Conservation (phyloP, 1,140 invertebrate species). For the Sesamia nonagrioides region DNA sequence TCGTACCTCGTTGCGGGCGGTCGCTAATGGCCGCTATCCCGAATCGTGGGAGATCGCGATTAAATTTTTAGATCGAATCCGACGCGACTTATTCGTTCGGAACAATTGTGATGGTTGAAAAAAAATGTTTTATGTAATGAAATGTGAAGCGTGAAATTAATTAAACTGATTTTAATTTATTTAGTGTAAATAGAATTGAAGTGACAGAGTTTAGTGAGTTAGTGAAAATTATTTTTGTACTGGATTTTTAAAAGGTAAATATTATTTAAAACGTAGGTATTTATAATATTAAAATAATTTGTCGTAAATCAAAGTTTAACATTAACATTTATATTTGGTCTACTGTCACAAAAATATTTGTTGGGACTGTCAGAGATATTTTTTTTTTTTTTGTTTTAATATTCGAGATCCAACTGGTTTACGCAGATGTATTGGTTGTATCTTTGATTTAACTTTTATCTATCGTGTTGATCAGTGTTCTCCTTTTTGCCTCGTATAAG, state of each 20-base stretch:
- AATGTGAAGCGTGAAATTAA: conserved; percentile 17
- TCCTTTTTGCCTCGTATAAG: no score
- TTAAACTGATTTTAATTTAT: conserved; percentile 24
- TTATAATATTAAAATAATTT: not conserved
- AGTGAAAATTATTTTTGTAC: conserved; percentile 20
- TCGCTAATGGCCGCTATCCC: conserved; percentile 27
- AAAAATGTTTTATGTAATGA: conserved; percentile 7
- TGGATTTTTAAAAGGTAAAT: conserved; percentile 49
- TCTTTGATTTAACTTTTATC: no score
- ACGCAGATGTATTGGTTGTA: no score
- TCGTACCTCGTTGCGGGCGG: conserved; percentile 61
- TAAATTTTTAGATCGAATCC: conserved; percentile 56
- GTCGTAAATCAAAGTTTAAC: not conserved
- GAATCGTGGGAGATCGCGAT: conserved; percentile 62
- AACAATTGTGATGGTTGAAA: conserved; percentile 37
- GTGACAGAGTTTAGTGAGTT: conserved; percentile 42
- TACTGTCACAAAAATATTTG: no score
- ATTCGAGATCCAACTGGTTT: no score
- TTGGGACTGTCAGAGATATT: no score
- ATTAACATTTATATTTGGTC: no score
- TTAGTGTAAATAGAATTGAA: conserved; percentile 17
- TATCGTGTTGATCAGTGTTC: no score
- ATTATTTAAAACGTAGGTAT: conserved; percentile 27
- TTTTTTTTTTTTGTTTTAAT: no score
- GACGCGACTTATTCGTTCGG: not conserved